These are phyloP conservation scores for Spilosoma lubricipeda DNA, from an alignment of 2,888 invertebrate genomes.

Conservation along the genomic window DNA sequence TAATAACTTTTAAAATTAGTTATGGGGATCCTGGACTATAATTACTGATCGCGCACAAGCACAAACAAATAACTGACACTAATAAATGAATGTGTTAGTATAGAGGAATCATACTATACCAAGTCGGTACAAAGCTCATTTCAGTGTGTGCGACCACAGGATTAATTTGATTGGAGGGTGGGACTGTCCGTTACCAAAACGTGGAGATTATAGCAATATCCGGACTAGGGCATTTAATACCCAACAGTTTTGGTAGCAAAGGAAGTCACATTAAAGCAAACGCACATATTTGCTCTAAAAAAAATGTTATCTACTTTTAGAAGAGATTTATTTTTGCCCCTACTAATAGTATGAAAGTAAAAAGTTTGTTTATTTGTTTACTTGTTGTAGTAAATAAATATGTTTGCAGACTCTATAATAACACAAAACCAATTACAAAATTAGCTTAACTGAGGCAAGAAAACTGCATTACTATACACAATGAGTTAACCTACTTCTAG, in stretches of 20 bases:
- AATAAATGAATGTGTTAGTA: not conserved
- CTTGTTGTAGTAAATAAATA: no score
- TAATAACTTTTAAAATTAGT: no score
- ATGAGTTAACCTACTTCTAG: not conserved
- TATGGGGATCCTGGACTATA: no score
- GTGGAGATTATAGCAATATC: conserved; percentile 16
- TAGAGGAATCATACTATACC: not conserved
- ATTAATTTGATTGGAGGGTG: conserved; percentile 23
- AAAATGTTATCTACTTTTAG: not conserved
- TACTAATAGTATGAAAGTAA: no score
- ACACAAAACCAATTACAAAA: not conserved
- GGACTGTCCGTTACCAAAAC: conserved; percentile 11
- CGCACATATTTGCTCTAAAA: not conserved
- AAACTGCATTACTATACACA: not conserved
- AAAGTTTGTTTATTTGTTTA: no score
- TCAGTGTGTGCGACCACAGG: conserved; percentile 11
- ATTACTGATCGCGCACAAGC: no score
- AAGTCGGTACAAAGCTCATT: conserved; percentile 16
- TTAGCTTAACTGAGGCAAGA: not conserved
- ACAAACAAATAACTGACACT: not conserved
- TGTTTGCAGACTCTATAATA: not conserved
- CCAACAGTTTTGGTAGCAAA: conserved; percentile 7
- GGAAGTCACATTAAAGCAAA: not conserved
- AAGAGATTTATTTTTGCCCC: no score
- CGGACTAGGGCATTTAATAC: conserved; percentile 5